Percentiles rank a stretch among this genome's conserved stretches.
These are phyloP conservation scores for Amphimallon solstitiale DNA, from an alignment of 2,888 invertebrate species.

Conservation along the genomic window DNA sequence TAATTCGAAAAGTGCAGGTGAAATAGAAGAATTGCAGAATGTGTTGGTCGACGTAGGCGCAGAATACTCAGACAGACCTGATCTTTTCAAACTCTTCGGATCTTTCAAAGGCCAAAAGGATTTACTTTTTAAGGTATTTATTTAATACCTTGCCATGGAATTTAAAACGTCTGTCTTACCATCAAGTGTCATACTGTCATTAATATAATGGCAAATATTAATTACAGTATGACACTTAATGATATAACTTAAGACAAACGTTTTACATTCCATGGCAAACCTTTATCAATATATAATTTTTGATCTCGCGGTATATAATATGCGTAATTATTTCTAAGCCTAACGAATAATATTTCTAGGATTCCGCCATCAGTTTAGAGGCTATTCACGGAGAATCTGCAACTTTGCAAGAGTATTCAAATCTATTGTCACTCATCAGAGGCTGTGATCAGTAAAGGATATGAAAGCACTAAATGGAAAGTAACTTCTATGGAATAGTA, in stretches of 20 bases:
- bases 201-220: no score
- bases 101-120: slow-evolving; percentile 65
- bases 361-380: slow-evolving; percentile 62
- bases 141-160: slow-evolving; percentile 64
- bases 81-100: slow-evolving; percentile 75
- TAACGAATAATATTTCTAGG: slow-evolving; percentile 52
- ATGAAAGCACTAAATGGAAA: background rate
- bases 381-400: slow-evolving; percentile 56
- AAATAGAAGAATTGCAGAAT: slow-evolving; percentile 69
- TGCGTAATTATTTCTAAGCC: slow-evolving; percentile 27
- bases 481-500: background rate
- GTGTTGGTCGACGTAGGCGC: slow-evolving; percentile 70
- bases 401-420: slow-evolving; percentile 51
- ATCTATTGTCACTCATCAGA: slow-evolving; percentile 49
- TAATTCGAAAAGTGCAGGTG: slow-evolving; percentile 58
- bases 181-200: no score
- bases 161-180: no score
- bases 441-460: slow-evolving; percentile 40
- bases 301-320: no score
- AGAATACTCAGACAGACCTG: slow-evolving; percentile 67
- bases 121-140: slow-evolving; percentile 66
- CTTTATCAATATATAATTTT: no score
- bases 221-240: no score
- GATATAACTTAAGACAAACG: no score
- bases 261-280: no score